These are phyloP conservation scores for Aythya baeri DNA, from an alignment of 2,113 vertebrate genomes.

Conservation along the genomic window DNA sequence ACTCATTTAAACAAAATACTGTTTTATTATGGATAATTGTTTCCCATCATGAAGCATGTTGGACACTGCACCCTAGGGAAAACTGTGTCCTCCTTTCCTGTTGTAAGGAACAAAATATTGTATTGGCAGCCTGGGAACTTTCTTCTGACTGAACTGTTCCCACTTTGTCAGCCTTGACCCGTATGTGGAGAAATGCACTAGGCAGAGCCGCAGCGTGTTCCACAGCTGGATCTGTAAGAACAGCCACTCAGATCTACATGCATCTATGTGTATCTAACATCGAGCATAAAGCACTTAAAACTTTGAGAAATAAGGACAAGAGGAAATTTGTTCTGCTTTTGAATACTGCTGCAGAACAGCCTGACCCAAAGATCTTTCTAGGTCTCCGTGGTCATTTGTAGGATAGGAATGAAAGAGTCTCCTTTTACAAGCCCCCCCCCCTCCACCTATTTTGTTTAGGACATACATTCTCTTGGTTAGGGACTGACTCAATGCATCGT, in stretches of 20 bases:
- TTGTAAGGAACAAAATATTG: neutral
- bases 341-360: neutral
- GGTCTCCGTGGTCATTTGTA: neutral
- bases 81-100: neutral
- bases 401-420: neutral
- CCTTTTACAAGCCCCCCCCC: neutral
- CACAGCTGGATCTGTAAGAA: neutral
- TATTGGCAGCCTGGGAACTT: neutral
- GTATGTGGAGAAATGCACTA: neutral
- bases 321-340: neutral
- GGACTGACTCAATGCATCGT: neutral
- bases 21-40: rapidly evolving
- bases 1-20: neutral
- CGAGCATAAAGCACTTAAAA: neutral
- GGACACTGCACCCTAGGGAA: neutral
- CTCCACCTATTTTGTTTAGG: neutral
- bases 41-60: neutral
- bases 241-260: neutral
- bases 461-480: neutral
- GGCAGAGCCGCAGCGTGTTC: neutral
- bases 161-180: neutral
- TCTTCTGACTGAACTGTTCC: neutral
- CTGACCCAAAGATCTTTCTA: neutral
- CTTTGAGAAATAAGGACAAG: neutral
- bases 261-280: neutral